phyloP scores from a whole-genome alignment of 2,888 invertebrate species.

The Caenorhabditis becei region DNA sequence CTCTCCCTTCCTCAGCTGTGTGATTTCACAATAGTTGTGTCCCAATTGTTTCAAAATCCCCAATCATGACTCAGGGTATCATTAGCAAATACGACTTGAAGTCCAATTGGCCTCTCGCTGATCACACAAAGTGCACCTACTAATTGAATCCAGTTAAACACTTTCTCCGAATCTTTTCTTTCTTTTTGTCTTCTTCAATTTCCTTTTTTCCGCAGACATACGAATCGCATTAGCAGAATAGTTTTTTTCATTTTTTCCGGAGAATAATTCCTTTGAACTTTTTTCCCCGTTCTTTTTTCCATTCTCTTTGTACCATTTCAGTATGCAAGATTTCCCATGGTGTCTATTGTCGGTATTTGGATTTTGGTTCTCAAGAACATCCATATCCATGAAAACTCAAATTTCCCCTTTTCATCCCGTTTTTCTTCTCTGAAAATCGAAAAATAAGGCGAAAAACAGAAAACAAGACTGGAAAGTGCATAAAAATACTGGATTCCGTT shows the following conservation, averaged over 20 bases:
- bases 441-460: not conserved
- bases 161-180: not conserved
- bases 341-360: not conserved
- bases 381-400: no score
- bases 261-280: not conserved
- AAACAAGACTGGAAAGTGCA: slow-evolving; percentile 22
- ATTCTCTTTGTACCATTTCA: not conserved
- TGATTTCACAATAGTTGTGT: not conserved
- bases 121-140: not conserved
- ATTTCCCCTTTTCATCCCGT: no score
- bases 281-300: not conserved
- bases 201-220: slow-evolving; percentile 2
- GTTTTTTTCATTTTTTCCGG: slow-evolving; percentile 18
- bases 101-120: not conserved
- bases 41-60: not conserved
- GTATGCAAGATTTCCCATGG: not conserved
- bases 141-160: slow-evolving; percentile 5
- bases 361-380: no score
- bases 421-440: no score
- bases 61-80: no score
- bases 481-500: slow-evolving; percentile 14
- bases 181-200: not conserved
- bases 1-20: not conserved
- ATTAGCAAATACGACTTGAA: not conserved
- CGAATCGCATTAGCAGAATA: slow-evolving; percentile 7